Percentiles rank a stretch among this genome's conserved stretches.
Conservation (phyloP, 1,140 invertebrate genomes). For the Brachionus plicatilis region DNA sequence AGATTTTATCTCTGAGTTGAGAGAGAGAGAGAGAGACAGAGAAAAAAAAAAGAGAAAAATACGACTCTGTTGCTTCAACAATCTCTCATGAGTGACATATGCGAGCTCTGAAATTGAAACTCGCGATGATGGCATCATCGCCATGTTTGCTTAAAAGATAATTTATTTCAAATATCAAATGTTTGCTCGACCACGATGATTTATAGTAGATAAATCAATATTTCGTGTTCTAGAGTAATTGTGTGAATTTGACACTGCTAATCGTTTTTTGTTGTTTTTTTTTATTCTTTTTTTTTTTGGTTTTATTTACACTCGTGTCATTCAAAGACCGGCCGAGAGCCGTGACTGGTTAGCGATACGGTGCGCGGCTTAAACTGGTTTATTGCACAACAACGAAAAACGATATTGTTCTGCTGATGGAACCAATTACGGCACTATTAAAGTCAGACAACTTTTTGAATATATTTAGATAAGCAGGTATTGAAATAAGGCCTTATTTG, state of each 20-base stretch:
- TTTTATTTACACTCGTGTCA: constrained; percentile 10
- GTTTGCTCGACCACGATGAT: background rate
- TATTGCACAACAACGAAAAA: constrained; percentile 4
- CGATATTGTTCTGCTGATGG: constrained; percentile 16
- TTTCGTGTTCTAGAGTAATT: constrained; percentile 16
- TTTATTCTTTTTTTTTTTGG: background rate
- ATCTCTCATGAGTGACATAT: constrained; percentile 37
- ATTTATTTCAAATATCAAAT: constrained; percentile 34
- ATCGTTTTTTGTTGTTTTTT: background rate
- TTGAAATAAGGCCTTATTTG: background rate
- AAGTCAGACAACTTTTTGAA: constrained; percentile 11
- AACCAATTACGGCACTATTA: background rate
- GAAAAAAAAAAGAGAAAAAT: background rate
- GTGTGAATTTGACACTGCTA: background rate
- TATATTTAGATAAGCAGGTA: constrained; percentile 38
- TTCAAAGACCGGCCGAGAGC: background rate
- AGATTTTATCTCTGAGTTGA: constrained; percentile 2
- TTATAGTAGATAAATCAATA: constrained; percentile 38
- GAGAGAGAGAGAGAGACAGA: background rate
- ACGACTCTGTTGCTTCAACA: constrained; percentile 11
- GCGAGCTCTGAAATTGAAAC: constrained; percentile 32
- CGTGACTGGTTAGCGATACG: constrained; percentile 1
- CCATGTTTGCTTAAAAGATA: constrained; percentile 34
- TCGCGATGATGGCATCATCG: constrained; percentile 18
- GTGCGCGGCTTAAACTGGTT: background rate